Conservation (phyloP, 2,888 invertebrate species). For the Drosophila rellima region DNA sequence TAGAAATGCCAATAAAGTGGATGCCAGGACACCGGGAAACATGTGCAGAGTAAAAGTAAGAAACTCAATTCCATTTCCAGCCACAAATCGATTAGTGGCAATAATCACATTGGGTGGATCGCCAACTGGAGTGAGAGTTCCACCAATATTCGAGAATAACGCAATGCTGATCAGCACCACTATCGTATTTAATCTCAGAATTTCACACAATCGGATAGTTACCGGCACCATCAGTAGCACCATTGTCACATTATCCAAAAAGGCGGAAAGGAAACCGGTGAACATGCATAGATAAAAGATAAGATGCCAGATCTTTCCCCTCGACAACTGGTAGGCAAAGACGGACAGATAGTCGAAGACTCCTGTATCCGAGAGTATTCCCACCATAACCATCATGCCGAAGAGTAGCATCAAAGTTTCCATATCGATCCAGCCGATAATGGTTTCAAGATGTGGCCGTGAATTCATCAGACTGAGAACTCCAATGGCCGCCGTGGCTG, state of each 20-base stretch:
- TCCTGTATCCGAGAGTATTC: slow-evolving; percentile 2
- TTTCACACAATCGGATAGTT: slow-evolving; percentile 6
- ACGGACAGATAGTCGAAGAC: slow-evolving; percentile 11
- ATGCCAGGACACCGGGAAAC: background rate
- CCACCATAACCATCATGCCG: slow-evolving; percentile 16
- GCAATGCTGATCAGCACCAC: slow-evolving; percentile 4
- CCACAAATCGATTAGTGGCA: background rate
- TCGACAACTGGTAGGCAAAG: slow-evolving; percentile 5
- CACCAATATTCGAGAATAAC: slow-evolving; percentile 21
- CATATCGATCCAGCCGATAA: slow-evolving; percentile 16
- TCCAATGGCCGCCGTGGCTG: slow-evolving; percentile 5
- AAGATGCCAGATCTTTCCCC: slow-evolving; percentile 10
- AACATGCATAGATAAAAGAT: slow-evolving; percentile 15
- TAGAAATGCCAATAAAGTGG: slow-evolving; percentile 1
- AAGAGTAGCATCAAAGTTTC: slow-evolving; percentile 17
- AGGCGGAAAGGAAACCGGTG: slow-evolving; percentile 4
- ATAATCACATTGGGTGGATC: slow-evolving; percentile 10
- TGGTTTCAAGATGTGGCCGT: background rate
- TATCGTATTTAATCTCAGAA: background rate
- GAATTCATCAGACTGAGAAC: background rate
- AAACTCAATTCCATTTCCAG: background rate
- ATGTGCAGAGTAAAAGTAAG: background rate
- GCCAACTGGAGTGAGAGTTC: slow-evolving; percentile 14
- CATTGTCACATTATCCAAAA: slow-evolving; percentile 7
- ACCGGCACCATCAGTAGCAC: slow-evolving; percentile 13